Evolutionary conservation across 1,140 invertebrate genomes (phyloP), one percentile per base, ranked within the genome.

Genomic region (Drosophila navojoa): DNA sequence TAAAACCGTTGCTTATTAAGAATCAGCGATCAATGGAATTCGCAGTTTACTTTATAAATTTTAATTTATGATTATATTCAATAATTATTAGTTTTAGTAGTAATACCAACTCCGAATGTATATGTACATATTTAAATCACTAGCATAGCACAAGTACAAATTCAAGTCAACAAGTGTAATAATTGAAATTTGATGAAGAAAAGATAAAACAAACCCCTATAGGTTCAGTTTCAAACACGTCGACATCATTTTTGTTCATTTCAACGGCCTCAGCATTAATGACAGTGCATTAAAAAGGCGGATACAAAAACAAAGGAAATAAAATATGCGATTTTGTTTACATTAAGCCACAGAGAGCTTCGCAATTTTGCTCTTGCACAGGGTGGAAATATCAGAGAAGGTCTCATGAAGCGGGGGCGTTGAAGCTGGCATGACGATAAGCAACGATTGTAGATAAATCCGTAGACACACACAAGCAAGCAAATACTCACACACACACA

Each of bases 401-500:
- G 42, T 4, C 35, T 11, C 45, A 13, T 42, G 40, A 9, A 38
- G 53, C 45, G 64, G 78, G 71, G 54, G 74, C 57, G 55, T 64
- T 35, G 53, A 54, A 50, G 77, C 79, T 69, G 76, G 77, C 35
- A 72, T 52, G 40, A 53, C 71, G 84, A 87, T 87, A 87, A 86
- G 84, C 55, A 73, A 72, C 68, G 77, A 87, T 87, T 76, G 82
- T 64, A 82, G 82, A 86, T 89, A 87, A 87, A 70, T 78, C 68
- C 59, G 53, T 45, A 75, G 44, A 64, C 49, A 60, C 52, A 68
- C 54, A 69, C 62, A 76, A 59, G 68, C 50, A 69, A 5, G 55
- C 32, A 32, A 32, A 32, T 22, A 22, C 3, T 22, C 32, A 9
- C 32, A 9, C 32, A 29, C 27, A 6, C 27, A 6, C 5, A 29